Evolutionary conservation across 2,797 vertebrate species (phyloP), one percentile per base, ranked within the genome.

Genomic region (Champsocephalus gunnari): DNA sequence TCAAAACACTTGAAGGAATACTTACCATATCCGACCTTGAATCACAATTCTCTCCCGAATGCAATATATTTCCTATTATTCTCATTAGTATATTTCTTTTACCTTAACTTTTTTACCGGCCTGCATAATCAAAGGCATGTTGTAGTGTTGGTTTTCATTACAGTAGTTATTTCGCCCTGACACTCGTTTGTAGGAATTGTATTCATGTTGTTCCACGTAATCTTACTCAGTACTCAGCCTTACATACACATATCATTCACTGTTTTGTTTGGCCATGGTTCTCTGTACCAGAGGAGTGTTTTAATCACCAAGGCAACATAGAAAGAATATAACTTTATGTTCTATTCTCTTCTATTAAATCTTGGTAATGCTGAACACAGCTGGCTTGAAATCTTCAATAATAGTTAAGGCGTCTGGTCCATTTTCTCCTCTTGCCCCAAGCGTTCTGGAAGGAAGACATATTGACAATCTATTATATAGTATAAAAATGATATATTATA

Each of bases 271-370:
- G 56, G 49, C 32, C 45, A 66, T 57, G 57, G 9, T 34, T 65
- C 11, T 58, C 51, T 54, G 13, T 54, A 41, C 38, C 12, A 19
- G 41, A 24, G n/a, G 32, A 62, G 50, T 66, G 51, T 41, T 74
- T 76, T 64, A 32, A 73, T 83, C 77, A 62, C 73, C 67, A 79
- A 57, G 45, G 60, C 60, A 77, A 66, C 60, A 5, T 62, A 45
- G 66, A 6, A 28, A 63, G 24, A 38, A 28, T 28, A 28, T 28
- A 82, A 66, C 66, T 56, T 71, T 9, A 28, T 73, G 32, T 77
- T 76, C 61, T 63, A 3, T 67, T 71, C 59, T 60, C 44, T 66
- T 13, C 60, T 16, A 9, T 75, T 71, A 59, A 73, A 53, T 72
- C 66, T 74, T 32, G 21, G 34, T 38, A 38, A 38, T 0, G 8